phyloP scores from a whole-genome alignment of 2,888 invertebrate species.

The Synergus laeviventris region DNA sequence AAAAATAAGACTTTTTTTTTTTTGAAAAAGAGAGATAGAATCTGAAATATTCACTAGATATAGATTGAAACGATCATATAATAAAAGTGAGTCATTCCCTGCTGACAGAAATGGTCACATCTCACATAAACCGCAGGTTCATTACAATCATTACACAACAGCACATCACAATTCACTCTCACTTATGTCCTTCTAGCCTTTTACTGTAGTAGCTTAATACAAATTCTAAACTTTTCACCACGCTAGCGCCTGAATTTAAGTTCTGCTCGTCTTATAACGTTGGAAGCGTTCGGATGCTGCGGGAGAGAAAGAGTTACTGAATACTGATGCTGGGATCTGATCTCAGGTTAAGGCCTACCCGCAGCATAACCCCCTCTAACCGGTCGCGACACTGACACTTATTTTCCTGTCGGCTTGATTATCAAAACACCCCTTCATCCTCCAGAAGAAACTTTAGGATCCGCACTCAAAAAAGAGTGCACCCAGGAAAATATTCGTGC shows the following conservation, averaged over 20 bases:
- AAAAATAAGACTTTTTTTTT: not conserved
- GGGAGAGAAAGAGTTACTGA: slow-evolving; percentile 70
- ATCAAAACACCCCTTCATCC: slow-evolving; percentile 37
- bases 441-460: slow-evolving; percentile 24
- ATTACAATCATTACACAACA: slow-evolving; percentile 37
- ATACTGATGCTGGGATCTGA: slow-evolving; percentile 68
- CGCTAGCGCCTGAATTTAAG: slow-evolving; percentile 40
- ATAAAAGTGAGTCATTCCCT: slow-evolving; percentile 24
- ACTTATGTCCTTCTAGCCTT: slow-evolving; percentile 21
- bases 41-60: not conserved
- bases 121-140: slow-evolving; percentile 33
- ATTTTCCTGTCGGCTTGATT: slow-evolving; percentile 42
- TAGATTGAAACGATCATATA: not conserved
- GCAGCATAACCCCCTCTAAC: slow-evolving; percentile 54
- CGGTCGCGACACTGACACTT: slow-evolving; percentile 43
- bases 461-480: not conserved
- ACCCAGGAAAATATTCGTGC: not conserved
- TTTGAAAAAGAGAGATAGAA: not conserved
- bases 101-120: slow-evolving; percentile 39
- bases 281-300: slow-evolving; percentile 66
- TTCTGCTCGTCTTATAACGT: slow-evolving; percentile 36
- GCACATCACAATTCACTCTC: slow-evolving; percentile 37
- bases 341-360: slow-evolving; percentile 66
- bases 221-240: slow-evolving; percentile 6
- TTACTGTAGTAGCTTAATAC: not conserved